A percentile compares a stretch with the other conserved stretches of the same genome.
These are phyloP conservation scores for Andrena chrysosceles DNA, from an alignment of 2,888 invertebrate genomes.

Conservation along the genomic window DNA sequence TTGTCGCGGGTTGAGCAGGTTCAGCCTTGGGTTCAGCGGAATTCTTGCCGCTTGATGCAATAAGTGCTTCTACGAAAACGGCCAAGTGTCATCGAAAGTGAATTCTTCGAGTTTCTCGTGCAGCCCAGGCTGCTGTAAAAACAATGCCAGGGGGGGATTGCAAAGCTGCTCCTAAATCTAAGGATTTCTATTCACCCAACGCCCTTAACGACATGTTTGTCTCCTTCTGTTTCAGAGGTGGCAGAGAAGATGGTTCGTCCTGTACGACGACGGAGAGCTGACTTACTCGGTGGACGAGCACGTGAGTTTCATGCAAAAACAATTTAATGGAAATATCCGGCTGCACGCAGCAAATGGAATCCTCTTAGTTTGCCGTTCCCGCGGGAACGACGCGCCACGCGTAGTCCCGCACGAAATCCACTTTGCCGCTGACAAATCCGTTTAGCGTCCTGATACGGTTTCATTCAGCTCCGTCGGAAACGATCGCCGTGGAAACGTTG, in stretches of 20 bases:
- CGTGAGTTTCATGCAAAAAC: constrained; percentile 88
- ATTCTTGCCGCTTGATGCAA: constrained; percentile 58
- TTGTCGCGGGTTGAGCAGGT: constrained; percentile 55
- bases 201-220: not conserved
- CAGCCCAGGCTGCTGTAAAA: not conserved
- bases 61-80: constrained; percentile 60
- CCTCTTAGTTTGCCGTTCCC: constrained; percentile 41
- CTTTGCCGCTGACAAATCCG: constrained; percentile 73
- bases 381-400: constrained; percentile 6
- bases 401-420: constrained; percentile 62
- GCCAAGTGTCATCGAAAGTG: constrained; percentile 51
- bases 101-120: constrained; percentile 33
- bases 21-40: constrained; percentile 46
- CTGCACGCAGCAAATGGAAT: constrained; percentile 50
- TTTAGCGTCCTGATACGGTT: constrained; percentile 73
- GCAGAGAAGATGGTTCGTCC: constrained; percentile 99
- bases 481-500: constrained; percentile 2
- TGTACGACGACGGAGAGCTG: constrained; percentile 98
- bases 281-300: constrained; percentile 99
- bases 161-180: not conserved
- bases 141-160: too few species aligned
- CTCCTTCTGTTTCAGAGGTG: constrained; percentile 91
- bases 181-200: not conserved
- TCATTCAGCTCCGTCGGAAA: constrained; percentile 51
- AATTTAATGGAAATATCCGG: constrained; percentile 35